Conservation (phyloP, 2,888 invertebrate genomes). For the Sphaeridia pumilis region DNA sequence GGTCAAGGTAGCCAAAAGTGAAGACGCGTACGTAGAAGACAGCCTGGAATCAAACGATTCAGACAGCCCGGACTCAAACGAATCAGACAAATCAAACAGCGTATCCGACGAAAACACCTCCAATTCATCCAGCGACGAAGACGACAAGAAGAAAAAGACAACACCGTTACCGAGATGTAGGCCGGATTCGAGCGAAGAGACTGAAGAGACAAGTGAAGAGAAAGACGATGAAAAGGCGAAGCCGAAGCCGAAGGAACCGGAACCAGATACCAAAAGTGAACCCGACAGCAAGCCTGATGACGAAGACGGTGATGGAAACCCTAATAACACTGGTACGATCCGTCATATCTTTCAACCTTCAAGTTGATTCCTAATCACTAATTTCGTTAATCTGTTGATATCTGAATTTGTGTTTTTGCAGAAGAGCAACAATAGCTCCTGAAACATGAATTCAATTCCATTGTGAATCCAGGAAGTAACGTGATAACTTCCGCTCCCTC, state of each 20-base stretch:
- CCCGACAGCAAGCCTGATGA: neutral
- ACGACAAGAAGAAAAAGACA: slow-evolving; percentile 7
- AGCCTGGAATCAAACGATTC: neutral
- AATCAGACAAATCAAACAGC: slow-evolving; percentile 13
- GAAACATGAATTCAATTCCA: too few species aligned
- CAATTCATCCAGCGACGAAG: slow-evolving; percentile 16
- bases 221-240: neutral
- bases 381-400: too few species aligned
- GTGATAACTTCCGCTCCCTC: too few species aligned
- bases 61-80: neutral
- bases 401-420: too few species aligned
- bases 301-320: slow-evolving; percentile 2
- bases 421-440: too few species aligned
- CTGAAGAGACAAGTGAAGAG: slow-evolving; percentile 8
- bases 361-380: too few species aligned
- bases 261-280: neutral
- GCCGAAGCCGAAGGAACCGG: slow-evolving; percentile 3
- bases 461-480: too few species aligned
- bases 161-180: slow-evolving; percentile 11
- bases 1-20: slow-evolving; percentile 23
- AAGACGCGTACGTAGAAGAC: neutral
- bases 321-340: neutral
- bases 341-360: too few species aligned
- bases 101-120: slow-evolving; percentile 13
- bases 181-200: slow-evolving; percentile 13